Evolutionary conservation across 2,113 vertebrate species (phyloP).

Genomic region (Mobula hypostoma): DNA sequence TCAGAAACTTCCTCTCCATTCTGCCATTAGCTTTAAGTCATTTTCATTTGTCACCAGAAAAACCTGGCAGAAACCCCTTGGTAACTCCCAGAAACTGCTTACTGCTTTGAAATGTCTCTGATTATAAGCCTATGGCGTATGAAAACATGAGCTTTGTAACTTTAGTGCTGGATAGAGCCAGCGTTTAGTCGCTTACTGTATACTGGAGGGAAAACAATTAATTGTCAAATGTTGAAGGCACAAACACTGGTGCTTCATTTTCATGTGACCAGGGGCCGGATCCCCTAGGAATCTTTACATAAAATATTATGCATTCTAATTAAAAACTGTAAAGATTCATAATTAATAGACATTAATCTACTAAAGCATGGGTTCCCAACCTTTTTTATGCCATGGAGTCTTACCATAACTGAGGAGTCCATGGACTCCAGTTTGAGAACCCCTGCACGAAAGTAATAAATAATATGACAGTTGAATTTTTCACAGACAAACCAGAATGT

Average conservation of each 20-base stretch:
- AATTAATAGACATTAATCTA: neutral
- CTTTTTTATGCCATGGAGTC: too few relatives aligned
- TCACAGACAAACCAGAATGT: neutral
- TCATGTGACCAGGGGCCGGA: neutral
- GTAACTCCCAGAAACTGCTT: neutral
- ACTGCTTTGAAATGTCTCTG: neutral
- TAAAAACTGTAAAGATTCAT: neutral
- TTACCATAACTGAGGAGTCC: too few relatives aligned
- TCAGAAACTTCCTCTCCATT: neutral
- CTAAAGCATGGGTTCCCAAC: too few relatives aligned
- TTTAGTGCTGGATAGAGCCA: neutral
- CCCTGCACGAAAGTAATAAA: neutral
- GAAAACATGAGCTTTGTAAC: constrained; percentile 3
- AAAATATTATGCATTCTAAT: constrained; percentile 1
- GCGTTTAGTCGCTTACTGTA: neutral
- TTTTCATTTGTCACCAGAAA: neutral
- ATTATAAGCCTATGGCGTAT: neutral
- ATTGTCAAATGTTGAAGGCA: constrained; percentile 10
- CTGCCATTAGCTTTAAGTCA: neutral
- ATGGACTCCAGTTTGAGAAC: too few relatives aligned
- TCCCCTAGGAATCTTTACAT: neutral
- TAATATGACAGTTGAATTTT: neutral
- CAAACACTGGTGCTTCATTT: neutral
- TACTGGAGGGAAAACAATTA: neutral
- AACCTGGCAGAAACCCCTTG: neutral